Evolutionary conservation across 2,888 invertebrate species (phyloP).

Genomic region (Dicyrtomina minuta): DNA sequence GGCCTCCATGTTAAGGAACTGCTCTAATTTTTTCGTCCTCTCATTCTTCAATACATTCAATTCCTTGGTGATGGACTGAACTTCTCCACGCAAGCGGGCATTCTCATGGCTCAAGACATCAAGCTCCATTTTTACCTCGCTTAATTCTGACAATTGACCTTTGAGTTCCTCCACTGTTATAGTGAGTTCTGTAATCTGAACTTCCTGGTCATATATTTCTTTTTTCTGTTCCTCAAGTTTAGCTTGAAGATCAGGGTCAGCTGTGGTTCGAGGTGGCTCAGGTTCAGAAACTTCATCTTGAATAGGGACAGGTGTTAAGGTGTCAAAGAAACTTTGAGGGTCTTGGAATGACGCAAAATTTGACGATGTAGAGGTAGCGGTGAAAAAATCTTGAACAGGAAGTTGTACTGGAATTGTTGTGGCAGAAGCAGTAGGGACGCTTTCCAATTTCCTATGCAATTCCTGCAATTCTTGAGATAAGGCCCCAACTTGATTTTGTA

Average conservation of each 20-base stretch:
- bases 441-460: no score
- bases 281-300: not conserved
- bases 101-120: slow-evolving; percentile 23
- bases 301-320: not conserved
- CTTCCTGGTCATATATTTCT: slow-evolving; percentile 39
- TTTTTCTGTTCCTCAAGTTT: slow-evolving; percentile 10
- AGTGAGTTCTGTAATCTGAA: slow-evolving; percentile 35
- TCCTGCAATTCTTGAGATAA: no score
- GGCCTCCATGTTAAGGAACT: slow-evolving; percentile 29
- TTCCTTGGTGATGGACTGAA: not conserved
- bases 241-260: not conserved
- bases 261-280: not conserved
- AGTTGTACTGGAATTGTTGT: not conserved
- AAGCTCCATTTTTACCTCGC: slow-evolving; percentile 25
- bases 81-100: slow-evolving; percentile 17
- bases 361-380: not conserved
- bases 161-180: slow-evolving; percentile 39
- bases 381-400: not conserved
- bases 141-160: slow-evolving; percentile 29
- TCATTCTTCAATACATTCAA: slow-evolving; percentile 14
- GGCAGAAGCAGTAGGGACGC: no score
- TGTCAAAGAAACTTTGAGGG: not conserved
- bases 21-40: slow-evolving; percentile 1
- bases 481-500: not conserved
- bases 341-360: not conserved